These are phyloP conservation scores for Malurus melanocephalus DNA, from an alignment of 2,113 vertebrate species.

Conservation along the genomic window DNA sequence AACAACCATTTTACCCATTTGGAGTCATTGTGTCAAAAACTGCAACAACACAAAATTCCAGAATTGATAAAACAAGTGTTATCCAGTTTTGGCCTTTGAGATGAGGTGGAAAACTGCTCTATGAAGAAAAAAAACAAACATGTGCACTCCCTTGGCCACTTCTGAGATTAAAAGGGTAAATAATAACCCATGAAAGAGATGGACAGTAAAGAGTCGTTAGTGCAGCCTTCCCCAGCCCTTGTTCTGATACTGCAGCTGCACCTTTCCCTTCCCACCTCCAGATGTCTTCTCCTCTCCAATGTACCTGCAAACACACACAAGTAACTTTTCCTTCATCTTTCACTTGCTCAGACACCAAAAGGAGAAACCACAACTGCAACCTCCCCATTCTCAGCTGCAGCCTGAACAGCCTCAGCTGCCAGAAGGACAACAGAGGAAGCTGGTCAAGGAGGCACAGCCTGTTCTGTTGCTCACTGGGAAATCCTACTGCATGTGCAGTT, in stretches of 20 bases:
- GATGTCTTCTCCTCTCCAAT: background rate
- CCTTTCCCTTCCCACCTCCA: background rate
- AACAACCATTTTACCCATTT: background rate
- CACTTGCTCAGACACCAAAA: background rate
- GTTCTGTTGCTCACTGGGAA: accelerated
- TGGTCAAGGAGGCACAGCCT: background rate
- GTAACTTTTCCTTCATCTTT: background rate
- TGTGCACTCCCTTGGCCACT: background rate
- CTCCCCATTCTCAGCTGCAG: accelerated
- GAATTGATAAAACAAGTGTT: background rate
- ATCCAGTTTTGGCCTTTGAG: background rate
- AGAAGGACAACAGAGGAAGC: background rate
- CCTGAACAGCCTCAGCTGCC: background rate
- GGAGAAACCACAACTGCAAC: background rate
- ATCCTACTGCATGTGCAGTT: background rate
- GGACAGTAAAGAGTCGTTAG: background rate
- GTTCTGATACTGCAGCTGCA: background rate
- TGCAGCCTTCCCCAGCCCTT: background rate
- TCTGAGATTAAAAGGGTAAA: background rate
- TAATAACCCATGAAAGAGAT: background rate
- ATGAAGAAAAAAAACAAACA: background rate
- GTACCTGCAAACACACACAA: background rate
- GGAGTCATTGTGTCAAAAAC: background rate
- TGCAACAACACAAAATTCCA: background rate
- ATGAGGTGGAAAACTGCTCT: background rate